Base-by-base conservation (phyloP, 2,113 vertebrate genomes). In the Sceloporus undulatus region DNA sequence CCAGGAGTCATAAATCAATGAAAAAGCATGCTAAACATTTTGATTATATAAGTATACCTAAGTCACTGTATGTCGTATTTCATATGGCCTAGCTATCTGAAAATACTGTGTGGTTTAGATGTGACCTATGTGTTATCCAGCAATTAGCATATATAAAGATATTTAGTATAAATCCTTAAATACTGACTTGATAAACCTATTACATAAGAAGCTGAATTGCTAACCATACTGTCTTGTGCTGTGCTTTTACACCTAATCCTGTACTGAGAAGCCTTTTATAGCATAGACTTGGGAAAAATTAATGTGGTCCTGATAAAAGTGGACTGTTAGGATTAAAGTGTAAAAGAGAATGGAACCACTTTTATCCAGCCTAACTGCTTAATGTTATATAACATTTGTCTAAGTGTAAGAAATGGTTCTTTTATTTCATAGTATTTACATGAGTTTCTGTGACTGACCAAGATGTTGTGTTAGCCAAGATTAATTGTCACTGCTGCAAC, bases 161-260 rank as follows among this genome's bases (percentile, higher is more conserved):
- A 84, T 62, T 82, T 82, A 68, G 73, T 86, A 62, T 59, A 34
- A 93, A 90, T 75, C 29, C 48, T 88, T 89, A 82, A 84, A 85
- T 93, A 80, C 78, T 94, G 21, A 86, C 77, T 91, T 87, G 82
- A 19, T 85, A 88, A 90, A 85, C 86, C 77, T 88, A 16, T 87
- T 94, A 91, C 82, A 27, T 84, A 79, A 29, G 3, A 86, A 70
- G n/a, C 85, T 83, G 34, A 92, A 84, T 86, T 88, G 78, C 13
- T 93, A 79, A 79, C 71, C 29, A 84, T 90, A 84, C 70, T 86
- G 19, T 27, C n/a, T 68, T 82, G 84, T 83, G n/a, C 40, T 83
- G n/a, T 62, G 84, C 68, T 86, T 88, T 88, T 75, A 71, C 80
- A 86, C 18, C 84, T 74, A 84, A 38, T 85, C 77, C 56, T 79